Percentiles rank a stretch among this genome's conserved stretches.
Evolutionary conservation across 2,797 vertebrate species (phyloP).

Genomic region (Poeciliopsis infans): DNA sequence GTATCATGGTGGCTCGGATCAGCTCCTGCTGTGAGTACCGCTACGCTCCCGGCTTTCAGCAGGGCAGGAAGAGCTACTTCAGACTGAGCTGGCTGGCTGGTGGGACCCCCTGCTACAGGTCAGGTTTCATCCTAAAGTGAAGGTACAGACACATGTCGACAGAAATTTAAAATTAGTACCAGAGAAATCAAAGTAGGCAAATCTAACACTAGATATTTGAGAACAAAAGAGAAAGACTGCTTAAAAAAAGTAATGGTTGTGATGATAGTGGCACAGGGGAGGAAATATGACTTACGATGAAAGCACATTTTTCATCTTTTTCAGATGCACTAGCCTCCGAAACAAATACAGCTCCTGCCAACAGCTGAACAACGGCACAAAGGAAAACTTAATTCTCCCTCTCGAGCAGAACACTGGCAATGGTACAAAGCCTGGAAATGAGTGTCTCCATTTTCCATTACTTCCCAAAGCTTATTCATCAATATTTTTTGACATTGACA

Average conservation of each 20-base stretch:
- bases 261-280: constrained; percentile 31
- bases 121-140: constrained; percentile 20
- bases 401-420: constrained; percentile 59
- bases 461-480: constrained; percentile 68
- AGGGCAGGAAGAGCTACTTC: constrained; percentile 83
- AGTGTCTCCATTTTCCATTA: constrained; percentile 63
- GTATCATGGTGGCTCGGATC: constrained; percentile 78
- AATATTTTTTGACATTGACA: constrained; percentile 51
- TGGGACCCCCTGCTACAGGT: constrained; percentile 84
- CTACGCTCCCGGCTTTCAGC: constrained; percentile 82
- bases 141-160: background rate
- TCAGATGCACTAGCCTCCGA: constrained; percentile 78
- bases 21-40: constrained; percentile 87
- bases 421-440: constrained; percentile 67
- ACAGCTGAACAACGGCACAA: constrained; percentile 70
- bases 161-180: constrained; percentile 32
- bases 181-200: constrained; percentile 23
- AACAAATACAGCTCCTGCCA: constrained; percentile 76
- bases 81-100: constrained; percentile 78
- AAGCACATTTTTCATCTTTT: constrained; percentile 63
- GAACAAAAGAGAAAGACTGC: constrained; percentile 26
- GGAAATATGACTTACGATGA: constrained; percentile 41
- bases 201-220: constrained; percentile 13
- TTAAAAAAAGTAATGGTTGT: constrained; percentile 37
- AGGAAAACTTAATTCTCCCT: constrained; percentile 68